A percentile compares a stretch with the other conserved stretches of the same genome.
Evolutionary conservation across 2,797 vertebrate genomes (phyloP).

Genomic region (Mastacembelus armatus): DNA sequence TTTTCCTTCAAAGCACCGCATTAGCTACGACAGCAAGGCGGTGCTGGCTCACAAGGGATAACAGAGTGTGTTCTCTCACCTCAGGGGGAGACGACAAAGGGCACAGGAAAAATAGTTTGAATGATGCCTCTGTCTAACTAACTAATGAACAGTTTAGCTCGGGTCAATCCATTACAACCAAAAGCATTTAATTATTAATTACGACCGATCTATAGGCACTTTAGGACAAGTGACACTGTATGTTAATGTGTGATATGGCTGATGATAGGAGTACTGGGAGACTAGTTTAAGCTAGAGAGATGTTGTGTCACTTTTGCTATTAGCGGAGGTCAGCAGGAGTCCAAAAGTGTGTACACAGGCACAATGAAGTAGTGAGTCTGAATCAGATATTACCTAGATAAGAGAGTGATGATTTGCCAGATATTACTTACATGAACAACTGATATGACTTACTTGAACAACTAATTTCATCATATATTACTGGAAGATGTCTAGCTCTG

Average conservation of each 20-base stretch:
- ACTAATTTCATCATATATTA: neutral
- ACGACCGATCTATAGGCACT: constrained; percentile 90
- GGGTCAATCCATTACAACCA: constrained; percentile 98
- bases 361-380: constrained; percentile 74
- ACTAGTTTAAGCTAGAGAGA: constrained; percentile 30
- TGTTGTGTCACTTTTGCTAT: constrained; percentile 86
- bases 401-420: no score
- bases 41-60: constrained; percentile 51
- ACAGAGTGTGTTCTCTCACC: constrained; percentile 50
- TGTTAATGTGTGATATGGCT: constrained; percentile 90
- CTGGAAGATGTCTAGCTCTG: neutral
- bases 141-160: constrained; percentile 97
- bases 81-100: constrained; percentile 81
- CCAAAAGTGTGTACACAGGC: constrained; percentile 46
- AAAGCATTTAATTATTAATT: constrained; percentile 99
- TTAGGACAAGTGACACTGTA: constrained; percentile 92
- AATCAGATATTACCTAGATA: constrained; percentile 44
- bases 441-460: no score
- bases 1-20: constrained; percentile 69
- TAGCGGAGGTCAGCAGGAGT: constrained; percentile 89
- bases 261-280: constrained; percentile 20
- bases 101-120: constrained; percentile 91
- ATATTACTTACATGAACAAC: no score
- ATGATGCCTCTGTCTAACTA: constrained; percentile 93
- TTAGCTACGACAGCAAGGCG: constrained; percentile 74